Evolutionary conservation across 2,888 invertebrate species (phyloP).

Genomic region (Eupithecia tripunctaria): DNA sequence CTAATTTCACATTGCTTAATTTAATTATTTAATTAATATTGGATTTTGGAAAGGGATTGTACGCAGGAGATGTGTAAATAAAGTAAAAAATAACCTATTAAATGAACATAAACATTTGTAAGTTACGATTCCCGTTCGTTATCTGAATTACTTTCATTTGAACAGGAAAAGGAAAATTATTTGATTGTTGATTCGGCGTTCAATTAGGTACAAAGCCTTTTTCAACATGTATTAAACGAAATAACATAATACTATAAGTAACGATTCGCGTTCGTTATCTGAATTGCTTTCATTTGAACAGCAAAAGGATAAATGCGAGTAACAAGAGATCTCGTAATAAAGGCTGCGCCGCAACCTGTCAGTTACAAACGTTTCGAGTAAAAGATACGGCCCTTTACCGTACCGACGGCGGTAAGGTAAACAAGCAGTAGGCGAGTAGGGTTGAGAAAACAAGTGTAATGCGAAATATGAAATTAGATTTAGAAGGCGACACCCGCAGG

Average conservation of each 20-base stretch:
- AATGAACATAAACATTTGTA: too few relatives aligned
- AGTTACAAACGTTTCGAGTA: conserved; percentile 14
- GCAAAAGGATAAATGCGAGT: conserved; percentile 33
- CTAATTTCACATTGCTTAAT: too few relatives aligned
- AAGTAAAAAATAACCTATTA: too few relatives aligned
- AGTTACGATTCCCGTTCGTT: conserved; percentile 26
- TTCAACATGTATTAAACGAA: neutral
- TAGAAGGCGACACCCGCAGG: conserved; percentile 53
- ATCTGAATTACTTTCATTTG: conserved; percentile 29
- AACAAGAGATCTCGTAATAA: conserved; percentile 19
- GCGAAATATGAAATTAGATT: conserved; percentile 78
- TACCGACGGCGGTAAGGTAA: conserved; percentile 36
- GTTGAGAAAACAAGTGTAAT: conserved; percentile 63
- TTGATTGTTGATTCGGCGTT: conserved; percentile 54
- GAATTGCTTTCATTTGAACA: conserved; percentile 31
- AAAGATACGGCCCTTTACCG: conserved; percentile 6
- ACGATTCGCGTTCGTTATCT: conserved; percentile 21
- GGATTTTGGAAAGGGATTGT: too few relatives aligned
- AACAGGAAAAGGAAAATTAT: conserved; percentile 49
- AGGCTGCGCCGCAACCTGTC: conserved; percentile 36
- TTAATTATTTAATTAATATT: too few relatives aligned
- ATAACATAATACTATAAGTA: conserved; percentile 11
- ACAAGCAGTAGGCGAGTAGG: conserved; percentile 41
- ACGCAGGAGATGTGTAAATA: too few relatives aligned
- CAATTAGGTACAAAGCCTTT: neutral